phyloP scores from a whole-genome alignment of 2,888 invertebrate genomes.

The Mermis nigrescens region DNA sequence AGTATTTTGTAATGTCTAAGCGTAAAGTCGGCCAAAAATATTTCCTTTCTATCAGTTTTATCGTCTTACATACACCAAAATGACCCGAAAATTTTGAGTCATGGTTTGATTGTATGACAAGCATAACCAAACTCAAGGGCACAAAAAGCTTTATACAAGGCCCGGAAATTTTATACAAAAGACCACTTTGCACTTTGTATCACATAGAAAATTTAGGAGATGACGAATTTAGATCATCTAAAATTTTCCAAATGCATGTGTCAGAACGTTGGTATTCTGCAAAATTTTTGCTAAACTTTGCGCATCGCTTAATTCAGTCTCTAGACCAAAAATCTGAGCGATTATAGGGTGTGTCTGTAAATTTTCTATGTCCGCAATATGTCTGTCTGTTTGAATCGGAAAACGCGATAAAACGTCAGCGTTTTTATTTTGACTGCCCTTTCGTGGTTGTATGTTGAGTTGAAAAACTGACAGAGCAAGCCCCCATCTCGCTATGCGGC shows the following conservation, averaged over 20 bases:
- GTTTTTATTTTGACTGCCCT: conserved; percentile 25
- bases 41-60: not conserved
- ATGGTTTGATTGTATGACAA: not conserved
- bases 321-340: too few relatives aligned
- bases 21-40: not conserved
- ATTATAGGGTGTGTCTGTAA: too few relatives aligned
- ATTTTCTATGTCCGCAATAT: not conserved
- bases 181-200: not conserved
- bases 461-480: conserved; percentile 21
- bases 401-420: conserved; percentile 32
- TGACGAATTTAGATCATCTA: not conserved
- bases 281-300: too few relatives aligned
- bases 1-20: not conserved
- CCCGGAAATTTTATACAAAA: not conserved
- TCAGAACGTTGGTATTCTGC: not conserved
- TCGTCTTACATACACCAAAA: not conserved
- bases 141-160: not conserved
- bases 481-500: conserved; percentile 35
- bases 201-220: not conserved
- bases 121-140: not conserved
- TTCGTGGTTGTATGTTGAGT: conserved; percentile 23
- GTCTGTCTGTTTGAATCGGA: not conserved
- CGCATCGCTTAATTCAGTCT: too few relatives aligned
- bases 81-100: not conserved
- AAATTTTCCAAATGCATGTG: not conserved